Evolutionary conservation across 1,140 invertebrate genomes (phyloP).

Genomic region (Monochamus saltuarius): DNA sequence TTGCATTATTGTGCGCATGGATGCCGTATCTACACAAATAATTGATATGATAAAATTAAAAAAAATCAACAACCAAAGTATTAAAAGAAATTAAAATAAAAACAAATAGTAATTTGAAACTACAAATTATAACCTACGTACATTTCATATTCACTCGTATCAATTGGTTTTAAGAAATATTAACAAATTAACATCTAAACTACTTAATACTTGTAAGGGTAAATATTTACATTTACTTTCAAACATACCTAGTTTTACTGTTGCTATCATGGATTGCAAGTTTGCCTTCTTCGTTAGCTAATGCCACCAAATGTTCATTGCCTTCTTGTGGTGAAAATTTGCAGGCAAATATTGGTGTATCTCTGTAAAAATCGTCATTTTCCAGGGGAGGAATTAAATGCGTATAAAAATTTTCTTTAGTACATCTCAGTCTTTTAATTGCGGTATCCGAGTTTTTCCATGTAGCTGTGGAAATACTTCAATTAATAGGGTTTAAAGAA

Average conservation of each 20-base stretch:
- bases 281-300: constrained; percentile 83
- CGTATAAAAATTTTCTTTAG: constrained; percentile 7
- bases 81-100: too few species aligned
- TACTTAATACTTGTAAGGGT: too few species aligned
- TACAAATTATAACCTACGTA: too few species aligned
- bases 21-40: constrained; percentile 45
- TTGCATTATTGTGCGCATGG: constrained; percentile 80
- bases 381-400: constrained; percentile 9
- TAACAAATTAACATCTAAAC: too few species aligned
- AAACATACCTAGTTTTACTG: constrained; percentile 29
- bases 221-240: too few species aligned
- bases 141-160: too few species aligned
- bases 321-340: constrained; percentile 59
- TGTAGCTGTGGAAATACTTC: constrained; percentile 3
- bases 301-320: constrained; percentile 67
- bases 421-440: constrained; percentile 21
- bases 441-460: constrained; percentile 24
- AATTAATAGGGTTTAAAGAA: not conserved
- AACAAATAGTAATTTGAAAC: too few species aligned
- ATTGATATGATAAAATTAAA: too few species aligned
- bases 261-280: constrained; percentile 63
- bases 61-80: too few species aligned
- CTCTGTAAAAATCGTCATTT: constrained; percentile 40
- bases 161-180: too few species aligned
- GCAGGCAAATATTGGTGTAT: constrained; percentile 63